Evolutionary conservation across 2,113 vertebrate genomes (phyloP).

Genomic region (Hypanus sabinus): DNA sequence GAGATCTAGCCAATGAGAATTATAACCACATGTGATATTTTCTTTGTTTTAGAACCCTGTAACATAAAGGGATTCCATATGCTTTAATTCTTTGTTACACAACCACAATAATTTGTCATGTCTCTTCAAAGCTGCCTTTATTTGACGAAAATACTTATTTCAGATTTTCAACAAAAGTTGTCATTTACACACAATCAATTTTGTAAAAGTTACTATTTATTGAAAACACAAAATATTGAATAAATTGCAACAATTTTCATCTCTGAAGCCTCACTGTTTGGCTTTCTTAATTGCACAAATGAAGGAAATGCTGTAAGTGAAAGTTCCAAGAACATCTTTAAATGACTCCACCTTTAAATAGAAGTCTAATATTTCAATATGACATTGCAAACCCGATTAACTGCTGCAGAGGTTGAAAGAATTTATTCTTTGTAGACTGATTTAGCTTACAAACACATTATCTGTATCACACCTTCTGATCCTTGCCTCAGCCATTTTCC

Average conservation of each 20-base stretch:
- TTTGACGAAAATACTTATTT: background rate
- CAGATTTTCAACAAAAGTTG: background rate
- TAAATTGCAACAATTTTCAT: background rate
- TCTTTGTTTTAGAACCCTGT: background rate
- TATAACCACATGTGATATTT: background rate
- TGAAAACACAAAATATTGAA: background rate
- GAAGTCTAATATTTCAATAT: background rate
- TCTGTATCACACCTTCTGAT: background rate
- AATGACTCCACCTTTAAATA: background rate
- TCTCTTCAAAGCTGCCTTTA: background rate
- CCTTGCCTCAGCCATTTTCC: background rate
- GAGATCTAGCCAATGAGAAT: background rate
- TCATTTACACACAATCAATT: background rate
- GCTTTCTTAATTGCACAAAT: background rate
- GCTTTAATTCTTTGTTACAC: background rate
- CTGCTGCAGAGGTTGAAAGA: background rate
- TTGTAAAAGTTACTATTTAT: background rate
- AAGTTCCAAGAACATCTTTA: background rate
- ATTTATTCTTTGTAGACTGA: background rate
- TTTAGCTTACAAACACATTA: background rate
- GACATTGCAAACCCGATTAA: background rate
- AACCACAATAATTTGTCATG: background rate
- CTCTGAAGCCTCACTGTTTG: background rate
- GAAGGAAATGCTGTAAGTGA: background rate
- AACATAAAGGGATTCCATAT: background rate